Conservation (phyloP, 2,888 invertebrate species). For the Polyommatus icarus region DNA sequence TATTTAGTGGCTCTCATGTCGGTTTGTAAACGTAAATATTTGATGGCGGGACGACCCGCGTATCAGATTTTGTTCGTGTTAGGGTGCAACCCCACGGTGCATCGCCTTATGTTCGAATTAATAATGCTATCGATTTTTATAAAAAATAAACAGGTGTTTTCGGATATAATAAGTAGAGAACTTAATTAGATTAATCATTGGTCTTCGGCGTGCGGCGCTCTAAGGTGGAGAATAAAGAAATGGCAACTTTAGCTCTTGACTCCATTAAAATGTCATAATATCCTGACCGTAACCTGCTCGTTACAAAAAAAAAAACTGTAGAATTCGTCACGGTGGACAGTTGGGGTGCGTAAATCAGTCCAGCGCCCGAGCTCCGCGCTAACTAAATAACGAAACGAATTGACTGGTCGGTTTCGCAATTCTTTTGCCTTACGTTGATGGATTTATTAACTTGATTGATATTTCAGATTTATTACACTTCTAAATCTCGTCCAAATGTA, state of each 20-base stretch:
- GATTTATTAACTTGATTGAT: slow-evolving; percentile 13
- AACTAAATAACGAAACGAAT: slow-evolving; percentile 8
- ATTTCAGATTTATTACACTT: slow-evolving; percentile 7
- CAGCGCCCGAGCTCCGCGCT: background rate
- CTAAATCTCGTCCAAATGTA: background rate
- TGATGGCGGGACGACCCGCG: background rate
- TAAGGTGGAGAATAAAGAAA: background rate
- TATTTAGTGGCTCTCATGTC: background rate
- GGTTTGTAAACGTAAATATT: slow-evolving; percentile 9
- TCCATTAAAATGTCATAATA: background rate
- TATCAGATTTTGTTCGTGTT: background rate
- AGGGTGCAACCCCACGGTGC: slow-evolving; percentile 8
- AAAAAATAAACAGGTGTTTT: background rate
- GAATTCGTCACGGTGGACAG: slow-evolving; percentile 4
- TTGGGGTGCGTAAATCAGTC: slow-evolving; percentile 16
- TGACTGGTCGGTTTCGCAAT: background rate
- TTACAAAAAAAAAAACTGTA: background rate
- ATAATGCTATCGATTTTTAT: background rate
- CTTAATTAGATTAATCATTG: too few species aligned
- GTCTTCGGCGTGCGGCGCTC: too few species aligned
- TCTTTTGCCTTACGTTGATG: slow-evolving; percentile 5
- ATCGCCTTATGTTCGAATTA: background rate
- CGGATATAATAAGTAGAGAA: background rate
- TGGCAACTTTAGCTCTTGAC: background rate
- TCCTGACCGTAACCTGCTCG: background rate